Evolutionary conservation across 1,140 invertebrate genomes (phyloP).

Genomic region (Heliothis subflexa): DNA sequence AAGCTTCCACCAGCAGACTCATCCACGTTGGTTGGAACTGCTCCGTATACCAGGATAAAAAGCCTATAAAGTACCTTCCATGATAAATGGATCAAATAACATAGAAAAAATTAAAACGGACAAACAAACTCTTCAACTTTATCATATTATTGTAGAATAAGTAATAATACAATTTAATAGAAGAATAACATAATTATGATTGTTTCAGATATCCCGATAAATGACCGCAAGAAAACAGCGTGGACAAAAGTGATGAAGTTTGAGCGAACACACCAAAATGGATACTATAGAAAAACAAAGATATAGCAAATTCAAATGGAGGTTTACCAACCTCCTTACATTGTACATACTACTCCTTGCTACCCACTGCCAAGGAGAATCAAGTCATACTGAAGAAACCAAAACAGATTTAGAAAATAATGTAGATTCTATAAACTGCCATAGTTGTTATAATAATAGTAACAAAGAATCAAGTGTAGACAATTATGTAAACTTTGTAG

Average conservation of each 20-base stretch:
- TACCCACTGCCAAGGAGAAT: slow-evolving; percentile 60
- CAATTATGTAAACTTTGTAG: slow-evolving; percentile 61
- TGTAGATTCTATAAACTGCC: slow-evolving; percentile 74
- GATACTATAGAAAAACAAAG: slow-evolving; percentile 56
- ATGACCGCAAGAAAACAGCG: slow-evolving; percentile 48
- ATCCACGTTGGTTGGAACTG: too few species aligned
- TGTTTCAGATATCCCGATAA: slow-evolving; percentile 69
- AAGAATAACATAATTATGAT: background rate
- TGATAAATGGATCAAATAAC: too few species aligned
- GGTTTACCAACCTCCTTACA: slow-evolving; percentile 62
- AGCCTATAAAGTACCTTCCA: too few species aligned
- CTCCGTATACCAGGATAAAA: too few species aligned
- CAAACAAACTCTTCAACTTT: too few species aligned
- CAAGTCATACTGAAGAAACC: slow-evolving; percentile 65
- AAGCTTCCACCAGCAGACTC: too few species aligned
- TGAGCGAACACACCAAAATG: slow-evolving; percentile 63
- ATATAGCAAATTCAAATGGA: slow-evolving; percentile 66
- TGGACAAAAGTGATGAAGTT: slow-evolving; percentile 48
- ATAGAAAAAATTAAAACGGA: too few species aligned
- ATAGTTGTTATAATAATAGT: slow-evolving; percentile 78
- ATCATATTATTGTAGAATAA: too few species aligned
- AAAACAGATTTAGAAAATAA: slow-evolving; percentile 75
- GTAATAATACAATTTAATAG: too few species aligned
- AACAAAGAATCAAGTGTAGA: slow-evolving; percentile 51
- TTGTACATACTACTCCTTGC: slow-evolving; percentile 69